These are phyloP conservation scores for Caenorhabditis elegans DNA, from an alignment of 1,140 invertebrate genomes.

Conservation along the genomic window WBcel235 BX284602.5:5838501-5839000, in stretches of 20 bases:
- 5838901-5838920: slow-evolving; percentile 68
- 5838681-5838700: not conserved
- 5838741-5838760: not conserved
- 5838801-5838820: not conserved
- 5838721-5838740: not conserved
- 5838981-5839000: slow-evolving; percentile 78
- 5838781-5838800: not conserved
- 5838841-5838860: slow-evolving; percentile 74
- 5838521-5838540: not conserved
- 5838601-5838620: no score
- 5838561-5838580: no score
- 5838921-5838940: no score
- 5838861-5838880: slow-evolving; percentile 64
- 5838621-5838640: no score
- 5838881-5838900: slow-evolving; percentile 69
- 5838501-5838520: not conserved
- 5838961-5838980: slow-evolving; percentile 73
- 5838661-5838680: not conserved
- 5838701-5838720: not conserved
- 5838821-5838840: slow-evolving; percentile 73
- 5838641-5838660: no score
- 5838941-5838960: slow-evolving; percentile 44
- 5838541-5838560: not conserved
- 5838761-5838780: not conserved
- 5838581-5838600: no score